These are phyloP conservation scores for Belgica antarctica DNA, from an alignment of 2,888 invertebrate genomes.

Conservation along the genomic window DNA sequence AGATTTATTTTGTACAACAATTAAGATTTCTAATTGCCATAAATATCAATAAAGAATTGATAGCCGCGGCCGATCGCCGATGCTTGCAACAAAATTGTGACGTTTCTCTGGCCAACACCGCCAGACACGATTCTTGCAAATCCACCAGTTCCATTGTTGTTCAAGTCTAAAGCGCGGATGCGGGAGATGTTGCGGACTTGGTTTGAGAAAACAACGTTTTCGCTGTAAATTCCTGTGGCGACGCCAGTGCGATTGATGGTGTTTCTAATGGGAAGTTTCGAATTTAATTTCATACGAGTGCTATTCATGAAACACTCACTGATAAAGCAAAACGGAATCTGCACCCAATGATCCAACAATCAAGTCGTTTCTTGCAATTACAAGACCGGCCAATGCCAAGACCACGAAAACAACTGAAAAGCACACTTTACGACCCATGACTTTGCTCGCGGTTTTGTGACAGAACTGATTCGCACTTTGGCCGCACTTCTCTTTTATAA, in stretches of 20 bases:
- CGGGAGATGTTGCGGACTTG: constrained; percentile 33
- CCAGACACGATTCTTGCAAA: constrained; percentile 39
- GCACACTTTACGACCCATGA: background rate
- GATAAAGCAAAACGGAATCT: constrained; percentile 15
- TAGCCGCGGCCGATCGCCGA: constrained; percentile 39
- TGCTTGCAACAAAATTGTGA: constrained; percentile 33
- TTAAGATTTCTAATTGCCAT: constrained; percentile 10
- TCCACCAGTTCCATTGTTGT: constrained; percentile 40
- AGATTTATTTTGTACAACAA: constrained; percentile 2
- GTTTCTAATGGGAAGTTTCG: too few species aligned
- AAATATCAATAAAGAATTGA: constrained; percentile 41
- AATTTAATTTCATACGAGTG: too few species aligned
- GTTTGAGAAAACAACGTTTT: background rate
- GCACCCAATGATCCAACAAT: constrained; percentile 24
- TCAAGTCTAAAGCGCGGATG: constrained; percentile 35
- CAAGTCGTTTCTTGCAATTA: constrained; percentile 24
- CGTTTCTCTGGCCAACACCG: constrained; percentile 41
- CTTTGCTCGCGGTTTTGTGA: constrained; percentile 35
- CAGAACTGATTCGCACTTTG: too few species aligned
- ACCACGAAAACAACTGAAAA: background rate
- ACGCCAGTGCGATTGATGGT: constrained; percentile 36
- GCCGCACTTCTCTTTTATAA: background rate
- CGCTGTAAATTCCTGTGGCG: constrained; percentile 9
- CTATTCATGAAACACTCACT: background rate
- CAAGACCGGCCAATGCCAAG: background rate